Evolutionary conservation across 2,888 invertebrate genomes (phyloP).

Genomic region (Ferdinandea cuprea): DNA sequence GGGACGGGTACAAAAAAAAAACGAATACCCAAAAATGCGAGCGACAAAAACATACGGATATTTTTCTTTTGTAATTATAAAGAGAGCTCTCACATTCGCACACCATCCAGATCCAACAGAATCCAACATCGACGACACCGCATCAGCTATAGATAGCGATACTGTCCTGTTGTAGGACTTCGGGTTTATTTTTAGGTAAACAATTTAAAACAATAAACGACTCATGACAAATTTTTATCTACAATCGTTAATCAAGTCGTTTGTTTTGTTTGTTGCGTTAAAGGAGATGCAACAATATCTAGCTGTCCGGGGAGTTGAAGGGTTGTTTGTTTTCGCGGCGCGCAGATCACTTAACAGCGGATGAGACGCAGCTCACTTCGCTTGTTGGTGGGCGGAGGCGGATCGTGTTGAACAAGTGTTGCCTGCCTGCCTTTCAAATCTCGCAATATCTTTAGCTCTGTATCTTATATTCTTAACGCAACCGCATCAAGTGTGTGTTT

Average conservation of each 20-base stretch:
- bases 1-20: conserved; percentile 19
- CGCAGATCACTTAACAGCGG: conserved; percentile 52
- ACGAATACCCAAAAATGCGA: background rate
- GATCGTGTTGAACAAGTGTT: conserved; percentile 68
- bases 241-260: conserved; percentile 67
- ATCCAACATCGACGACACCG: too few relatives aligned
- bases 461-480: conserved; percentile 3
- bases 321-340: conserved; percentile 57
- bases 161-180: background rate
- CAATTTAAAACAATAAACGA: conserved; percentile 73
- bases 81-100: conserved; percentile 4
- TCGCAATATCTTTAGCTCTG: background rate
- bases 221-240: conserved; percentile 74
- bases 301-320: conserved; percentile 26
- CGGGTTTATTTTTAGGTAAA: conserved; percentile 58
- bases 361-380: background rate
- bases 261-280: conserved; percentile 11
- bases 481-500: background rate
- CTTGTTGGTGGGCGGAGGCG: conserved; percentile 67
- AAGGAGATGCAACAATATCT: conserved; percentile 42
- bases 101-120: background rate
- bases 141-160: background rate
- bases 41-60: background rate
- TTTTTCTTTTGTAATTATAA: conserved; percentile 31
- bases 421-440: conserved; percentile 44